Percentiles rank a stretch among this genome's conserved stretches.
Evolutionary conservation across 2,888 invertebrate species (phyloP).

Genomic region (Nemoura dubitans): DNA sequence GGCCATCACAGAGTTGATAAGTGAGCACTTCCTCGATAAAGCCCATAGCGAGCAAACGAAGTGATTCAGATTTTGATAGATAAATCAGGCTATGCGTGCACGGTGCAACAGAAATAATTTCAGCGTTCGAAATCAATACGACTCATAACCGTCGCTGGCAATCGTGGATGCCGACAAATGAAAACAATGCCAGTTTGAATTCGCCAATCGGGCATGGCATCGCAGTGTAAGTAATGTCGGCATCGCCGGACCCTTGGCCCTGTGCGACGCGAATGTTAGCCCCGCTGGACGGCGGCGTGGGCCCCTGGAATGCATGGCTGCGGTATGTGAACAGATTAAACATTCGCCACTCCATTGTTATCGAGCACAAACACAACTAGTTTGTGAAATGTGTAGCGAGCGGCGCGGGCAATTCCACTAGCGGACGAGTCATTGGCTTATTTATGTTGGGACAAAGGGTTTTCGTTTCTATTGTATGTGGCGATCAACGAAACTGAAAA

Average conservation of each 20-base stretch:
- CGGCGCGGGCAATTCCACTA: not conserved
- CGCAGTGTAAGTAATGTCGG: constrained; percentile 25
- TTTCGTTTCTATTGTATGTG: not conserved
- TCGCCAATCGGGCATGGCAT: not conserved
- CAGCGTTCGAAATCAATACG: not conserved
- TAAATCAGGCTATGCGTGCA: not conserved
- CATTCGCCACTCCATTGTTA: constrained; percentile 7
- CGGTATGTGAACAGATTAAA: not conserved
- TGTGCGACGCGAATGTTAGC: not conserved
- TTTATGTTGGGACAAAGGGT: not conserved
- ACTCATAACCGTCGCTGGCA: not conserved
- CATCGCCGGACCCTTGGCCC: constrained; percentile 36
- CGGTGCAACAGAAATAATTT: not conserved
- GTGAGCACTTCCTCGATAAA: not conserved
- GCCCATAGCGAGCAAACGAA: not conserved
- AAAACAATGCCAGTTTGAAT: not conserved
- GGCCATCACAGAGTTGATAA: not conserved
- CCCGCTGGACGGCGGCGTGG: not conserved
- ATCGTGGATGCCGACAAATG: not conserved
- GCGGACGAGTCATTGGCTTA: too few relatives aligned
- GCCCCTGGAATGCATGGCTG: not conserved
- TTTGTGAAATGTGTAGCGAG: not conserved
- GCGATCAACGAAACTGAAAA: not conserved
- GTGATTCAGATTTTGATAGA: not conserved
- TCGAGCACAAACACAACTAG: not conserved